Base-by-base conservation (phyloP, 2,888 invertebrate genomes). In the Volucella bombylans region DNA sequence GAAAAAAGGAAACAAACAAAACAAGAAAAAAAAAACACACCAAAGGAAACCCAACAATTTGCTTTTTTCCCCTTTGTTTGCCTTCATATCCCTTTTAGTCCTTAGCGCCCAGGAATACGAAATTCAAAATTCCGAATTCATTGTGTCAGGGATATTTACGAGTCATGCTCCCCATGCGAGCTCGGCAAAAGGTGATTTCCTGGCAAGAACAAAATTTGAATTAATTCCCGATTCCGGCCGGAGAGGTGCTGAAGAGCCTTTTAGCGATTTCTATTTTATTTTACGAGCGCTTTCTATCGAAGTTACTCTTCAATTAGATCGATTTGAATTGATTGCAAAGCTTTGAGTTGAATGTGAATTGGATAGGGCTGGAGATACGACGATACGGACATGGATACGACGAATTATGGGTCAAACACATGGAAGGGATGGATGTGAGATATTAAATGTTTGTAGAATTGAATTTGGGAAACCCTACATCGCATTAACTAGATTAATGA, bases 401-500 rank as follows among this genome's bases (percentile, higher is more conserved):
- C 6, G 31, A 31, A 31, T 31, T 31, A 6, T 6, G 31, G 31
- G 31, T 6, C 31, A 31, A 6, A 6, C 31, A 31, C 31, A 31
- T 9, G 43, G 54, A 69, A 76, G 65, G 72, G 72, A 65, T 79
- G 47, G 52, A 57, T 50, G 72, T 65, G 52, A 31, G 52, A 38
- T 55, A 65, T 65, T 61, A 41, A 39, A 43, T 55, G 68, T 68
- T 68, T 77, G 76, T 64, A 62, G 55, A 68, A 68, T 78, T 64
- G 52, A 62, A 55, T 62, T 78, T 78, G n/a, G 15, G 64, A 82
- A 74, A 64, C 78, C 67, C 72, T 72, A 68, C 52, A 68, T 73
- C 50, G 73, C 67, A 78, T 82, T 82, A 73, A 82, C 64, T 64
- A 59, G 79, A 82, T 82, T 82, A 82, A 82, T 78, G 79, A 79